phyloP scores from a whole-genome alignment of 2,797 vertebrate genomes.

The Anisognathus igniventris region DNA sequence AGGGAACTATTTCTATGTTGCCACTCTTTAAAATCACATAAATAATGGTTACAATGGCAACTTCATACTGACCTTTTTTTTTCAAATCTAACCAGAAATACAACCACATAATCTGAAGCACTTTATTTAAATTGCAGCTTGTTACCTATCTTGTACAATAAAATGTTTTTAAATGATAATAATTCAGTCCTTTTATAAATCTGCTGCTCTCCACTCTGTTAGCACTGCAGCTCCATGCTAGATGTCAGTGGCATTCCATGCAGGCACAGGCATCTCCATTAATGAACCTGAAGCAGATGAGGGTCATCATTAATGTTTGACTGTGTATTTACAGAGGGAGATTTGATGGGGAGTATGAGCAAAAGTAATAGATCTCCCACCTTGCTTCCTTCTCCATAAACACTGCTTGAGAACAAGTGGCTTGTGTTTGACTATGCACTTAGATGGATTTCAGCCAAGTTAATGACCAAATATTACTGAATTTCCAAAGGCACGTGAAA shows the following conservation, averaged over 20 bases:
- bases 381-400: constrained; percentile 64
- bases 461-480: not conserved
- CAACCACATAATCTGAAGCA: not conserved
- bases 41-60: not conserved
- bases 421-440: not conserved
- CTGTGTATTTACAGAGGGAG: constrained; percentile 38
- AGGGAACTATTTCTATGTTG: not conserved
- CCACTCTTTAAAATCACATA: not conserved
- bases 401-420: constrained; percentile 24
- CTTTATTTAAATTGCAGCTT: constrained; percentile 1
- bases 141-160: not conserved
- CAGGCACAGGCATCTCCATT: not conserved
- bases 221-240: not conserved
- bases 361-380: constrained; percentile 63
- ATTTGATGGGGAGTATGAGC: not conserved
- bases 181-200: constrained; percentile 12
- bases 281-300: constrained; percentile 38
- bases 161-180: not conserved
- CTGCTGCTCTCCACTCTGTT: not conserved
- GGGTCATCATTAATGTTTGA: constrained; percentile 42
- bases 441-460: not conserved
- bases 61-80: not conserved
- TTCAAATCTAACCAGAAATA: not conserved
- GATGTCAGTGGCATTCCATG: constrained; percentile 20
- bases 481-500: not conserved